Conservation (phyloP, 2,113 vertebrate genomes). For the Macrotis lagotis region DNA sequence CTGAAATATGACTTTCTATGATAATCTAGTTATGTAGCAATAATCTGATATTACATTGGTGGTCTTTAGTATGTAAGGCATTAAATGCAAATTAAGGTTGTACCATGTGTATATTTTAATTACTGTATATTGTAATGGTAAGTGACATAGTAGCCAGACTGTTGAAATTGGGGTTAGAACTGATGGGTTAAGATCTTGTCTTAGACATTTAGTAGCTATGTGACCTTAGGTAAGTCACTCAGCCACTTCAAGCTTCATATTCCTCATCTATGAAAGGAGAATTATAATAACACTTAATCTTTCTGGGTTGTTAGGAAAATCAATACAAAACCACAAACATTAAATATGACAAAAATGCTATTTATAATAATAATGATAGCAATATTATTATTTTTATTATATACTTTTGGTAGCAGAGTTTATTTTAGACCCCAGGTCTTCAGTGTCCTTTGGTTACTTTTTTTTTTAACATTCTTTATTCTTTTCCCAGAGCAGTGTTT, state of each 20-base stretch:
- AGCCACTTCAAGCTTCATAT: neutral
- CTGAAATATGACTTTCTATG: neutral
- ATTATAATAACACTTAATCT: neutral
- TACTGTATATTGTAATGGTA: neutral
- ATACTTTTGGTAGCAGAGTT: neutral
- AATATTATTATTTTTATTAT: neutral
- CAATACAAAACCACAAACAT: neutral
- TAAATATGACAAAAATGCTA: neutral
- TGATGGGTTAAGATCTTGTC: neutral
- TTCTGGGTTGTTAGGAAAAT: neutral
- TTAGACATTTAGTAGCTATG: neutral
- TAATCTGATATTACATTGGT: slow-evolving; percentile 16
- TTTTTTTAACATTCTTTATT: neutral
- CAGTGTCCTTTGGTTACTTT: neutral
- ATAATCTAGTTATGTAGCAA: neutral
- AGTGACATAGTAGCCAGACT: neutral
- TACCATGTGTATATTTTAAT: neutral
- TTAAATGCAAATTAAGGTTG: neutral
- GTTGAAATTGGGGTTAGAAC: neutral
- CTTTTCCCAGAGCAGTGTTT: neutral
- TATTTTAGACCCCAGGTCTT: neutral
- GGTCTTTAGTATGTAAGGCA: neutral
- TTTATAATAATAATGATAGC: neutral
- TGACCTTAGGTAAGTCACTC: neutral
- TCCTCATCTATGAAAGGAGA: neutral